phyloP scores from a whole-genome alignment of 2,113 vertebrate genomes.

The Melanotaenia duboulayi region DNA sequence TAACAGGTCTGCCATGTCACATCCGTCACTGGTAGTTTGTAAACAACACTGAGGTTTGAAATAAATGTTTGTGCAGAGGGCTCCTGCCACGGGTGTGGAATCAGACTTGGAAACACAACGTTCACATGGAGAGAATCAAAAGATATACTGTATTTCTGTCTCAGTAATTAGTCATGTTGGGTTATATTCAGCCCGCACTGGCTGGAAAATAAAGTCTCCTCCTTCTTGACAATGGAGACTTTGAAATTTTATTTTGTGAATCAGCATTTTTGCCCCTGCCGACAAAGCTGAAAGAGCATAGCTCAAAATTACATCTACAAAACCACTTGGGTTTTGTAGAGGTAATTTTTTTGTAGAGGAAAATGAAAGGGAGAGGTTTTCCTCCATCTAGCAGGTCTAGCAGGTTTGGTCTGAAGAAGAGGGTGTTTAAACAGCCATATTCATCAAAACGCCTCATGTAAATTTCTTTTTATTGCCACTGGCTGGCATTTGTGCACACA shows the following conservation, averaged over 20 bases:
- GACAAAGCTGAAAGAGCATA: slow-evolving; percentile 12
- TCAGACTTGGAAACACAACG: slow-evolving; percentile 44
- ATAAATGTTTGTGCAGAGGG: slow-evolving; percentile 61
- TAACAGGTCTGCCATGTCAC: slow-evolving; percentile 35
- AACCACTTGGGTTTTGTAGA: slow-evolving; percentile 28
- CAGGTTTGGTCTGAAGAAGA: slow-evolving; percentile 63
- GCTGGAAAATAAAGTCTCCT: slow-evolving; percentile 57
- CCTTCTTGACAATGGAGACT: slow-evolving; percentile 63
- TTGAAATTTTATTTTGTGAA: slow-evolving; percentile 58
- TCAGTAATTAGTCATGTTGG: slow-evolving; percentile 56
- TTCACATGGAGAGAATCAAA: slow-evolving; percentile 58
- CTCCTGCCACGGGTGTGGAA: slow-evolving; percentile 47
- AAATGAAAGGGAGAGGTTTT: slow-evolving; percentile 49
- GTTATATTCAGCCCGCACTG: slow-evolving; percentile 40
- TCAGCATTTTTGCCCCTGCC: slow-evolving; percentile 47
- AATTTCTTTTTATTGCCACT: slow-evolving; percentile 18
- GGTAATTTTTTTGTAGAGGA: slow-evolving; percentile 13
- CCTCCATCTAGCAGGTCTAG: slow-evolving; percentile 60
- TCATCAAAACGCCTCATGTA: slow-evolving; percentile 2
- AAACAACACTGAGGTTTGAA: slow-evolving; percentile 64
- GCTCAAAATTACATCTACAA: slow-evolving; percentile 37
- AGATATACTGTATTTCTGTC: slow-evolving; percentile 59
- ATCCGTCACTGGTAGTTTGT: slow-evolving; percentile 68
- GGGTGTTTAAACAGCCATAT: slow-evolving; percentile 19
- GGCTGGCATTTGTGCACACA: slow-evolving; percentile 4